phyloP scores from a whole-genome alignment of 1,140 invertebrate genomes.

The Neodiprion fabricii region DNA sequence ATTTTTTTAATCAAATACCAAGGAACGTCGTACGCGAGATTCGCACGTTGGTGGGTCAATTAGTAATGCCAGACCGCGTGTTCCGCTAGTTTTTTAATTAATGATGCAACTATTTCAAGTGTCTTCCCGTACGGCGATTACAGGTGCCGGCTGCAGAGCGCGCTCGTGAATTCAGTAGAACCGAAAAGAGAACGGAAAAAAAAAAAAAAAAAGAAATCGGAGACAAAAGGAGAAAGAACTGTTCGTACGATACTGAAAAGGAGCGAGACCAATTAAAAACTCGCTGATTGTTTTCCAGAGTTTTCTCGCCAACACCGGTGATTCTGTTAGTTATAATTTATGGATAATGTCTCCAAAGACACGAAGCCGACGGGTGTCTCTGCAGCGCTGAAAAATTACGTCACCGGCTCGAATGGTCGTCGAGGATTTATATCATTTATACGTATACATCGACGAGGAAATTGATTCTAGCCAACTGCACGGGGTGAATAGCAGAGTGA shows the following conservation, averaged over 20 bases:
- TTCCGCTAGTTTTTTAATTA: constrained; percentile 1
- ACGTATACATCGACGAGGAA: constrained; percentile 25
- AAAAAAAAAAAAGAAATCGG: constrained; percentile 13
- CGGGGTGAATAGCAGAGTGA: background rate
- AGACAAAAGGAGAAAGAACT: background rate
- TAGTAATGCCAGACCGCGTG: background rate
- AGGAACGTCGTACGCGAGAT: too few species aligned
- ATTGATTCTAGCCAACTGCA: background rate
- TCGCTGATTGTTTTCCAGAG: too few species aligned
- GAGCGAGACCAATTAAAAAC: too few species aligned
- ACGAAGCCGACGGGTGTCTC: too few species aligned
- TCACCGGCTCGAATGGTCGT: too few species aligned
- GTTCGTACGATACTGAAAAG: background rate
- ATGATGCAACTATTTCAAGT: constrained; percentile 7
- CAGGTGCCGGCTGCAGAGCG: background rate
- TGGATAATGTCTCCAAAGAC: too few species aligned
- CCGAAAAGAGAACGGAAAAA: background rate
- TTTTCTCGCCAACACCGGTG: too few species aligned
- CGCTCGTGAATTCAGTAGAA: background rate
- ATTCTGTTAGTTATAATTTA: too few species aligned
- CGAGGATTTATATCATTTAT: background rate
- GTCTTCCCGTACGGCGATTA: background rate
- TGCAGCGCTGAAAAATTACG: too few species aligned
- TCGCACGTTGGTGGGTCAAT: too few species aligned
- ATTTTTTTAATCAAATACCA: too few species aligned